A percentile compares a stretch with the other conserved stretches of the same genome.
These are phyloP conservation scores for Hipparchia sbordonii DNA, from an alignment of 2,888 invertebrate genomes.

Conservation along the genomic window DNA sequence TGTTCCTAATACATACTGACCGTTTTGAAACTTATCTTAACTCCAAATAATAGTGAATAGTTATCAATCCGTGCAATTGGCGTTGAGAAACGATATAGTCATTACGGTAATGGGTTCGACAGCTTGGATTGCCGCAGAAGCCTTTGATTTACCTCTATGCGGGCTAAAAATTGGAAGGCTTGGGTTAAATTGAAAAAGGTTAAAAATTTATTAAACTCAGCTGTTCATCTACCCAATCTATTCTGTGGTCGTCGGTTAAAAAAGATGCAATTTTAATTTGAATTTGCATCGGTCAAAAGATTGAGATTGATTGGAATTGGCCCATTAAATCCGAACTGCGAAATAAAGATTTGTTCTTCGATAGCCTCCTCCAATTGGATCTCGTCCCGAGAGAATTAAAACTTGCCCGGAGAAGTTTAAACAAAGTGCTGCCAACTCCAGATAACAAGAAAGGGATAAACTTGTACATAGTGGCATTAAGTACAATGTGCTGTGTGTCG, in stretches of 20 bases:
- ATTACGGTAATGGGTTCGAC: conserved; percentile 21
- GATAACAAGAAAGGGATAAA: conserved; percentile 14
- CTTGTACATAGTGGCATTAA: background rate
- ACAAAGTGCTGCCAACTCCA: conserved; percentile 13
- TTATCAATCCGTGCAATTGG: conserved; percentile 11
- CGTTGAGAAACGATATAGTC: conserved; percentile 17
- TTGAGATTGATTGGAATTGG: conserved; percentile 1
- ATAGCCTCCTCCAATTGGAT: conserved; percentile 15
- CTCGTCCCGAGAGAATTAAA: conserved; percentile 13
- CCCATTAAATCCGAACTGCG: background rate
- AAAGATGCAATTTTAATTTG: no score
- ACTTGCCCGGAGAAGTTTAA: conserved; percentile 12
- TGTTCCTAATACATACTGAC: no score
- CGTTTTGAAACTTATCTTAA: background rate
- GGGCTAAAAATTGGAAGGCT: background rate
- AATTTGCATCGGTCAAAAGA: background rate
- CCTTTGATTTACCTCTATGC: conserved; percentile 3
- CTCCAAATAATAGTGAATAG: background rate
- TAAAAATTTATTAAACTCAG: no score
- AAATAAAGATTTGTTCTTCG: conserved; percentile 8
- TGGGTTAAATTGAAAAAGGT: background rate
- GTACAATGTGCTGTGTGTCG: background rate
- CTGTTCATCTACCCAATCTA: no score
- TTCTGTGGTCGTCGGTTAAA: no score
- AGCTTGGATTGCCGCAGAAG: conserved; percentile 11